Evolutionary conservation across 2,888 invertebrate genomes (phyloP), one percentile per base, ranked within the genome.

Genomic region (Netelia inedita): DNA sequence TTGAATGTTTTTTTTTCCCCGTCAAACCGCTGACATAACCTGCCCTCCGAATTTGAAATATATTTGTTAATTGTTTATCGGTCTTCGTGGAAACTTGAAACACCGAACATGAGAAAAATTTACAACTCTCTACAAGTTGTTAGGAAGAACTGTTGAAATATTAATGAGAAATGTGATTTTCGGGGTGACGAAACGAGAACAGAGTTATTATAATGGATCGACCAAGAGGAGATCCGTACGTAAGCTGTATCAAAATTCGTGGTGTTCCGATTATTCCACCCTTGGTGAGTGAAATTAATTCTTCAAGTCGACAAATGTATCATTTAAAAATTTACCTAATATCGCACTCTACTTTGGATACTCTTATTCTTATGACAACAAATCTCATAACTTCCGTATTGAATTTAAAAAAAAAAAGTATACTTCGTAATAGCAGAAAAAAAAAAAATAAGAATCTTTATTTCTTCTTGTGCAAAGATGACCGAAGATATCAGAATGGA

Each of bases 241-340:
- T 95, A 78, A 97, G 97, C 65, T 96, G 96, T 89, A 96, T 97
- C 92, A 96, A 95, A 94, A 95, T 97, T 88, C 96, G 96, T 93
- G 97, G 97, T 80, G 94, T 95, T 72, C 96, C 97, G 21, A 96
- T 97, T 87, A 95, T 97, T 85, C 97, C 97, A 74, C 97, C 97
- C 66, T 94, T 97, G 94, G 97, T 97, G 94, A 95, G 95, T 94
- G 85, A 41, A 78, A 21, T 65, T 41, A 46, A 19, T 57, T 19
- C 57, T 57, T 19, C 1, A 1, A 8, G 10, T 57, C 10, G 16
- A 10, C 16, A 57, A 46, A 19, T 57, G 21, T 35, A 35, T 57
- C 19, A 19, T 21, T 5, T 19, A 57, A 21, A 19, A n/a, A 57
- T 16, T 1, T 28, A 28, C 5, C 5, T 28, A 28, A 28, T 0